Evolutionary conservation across 1,140 invertebrate genomes (phyloP).

Genomic region (Camponotus vicinus): DNA sequence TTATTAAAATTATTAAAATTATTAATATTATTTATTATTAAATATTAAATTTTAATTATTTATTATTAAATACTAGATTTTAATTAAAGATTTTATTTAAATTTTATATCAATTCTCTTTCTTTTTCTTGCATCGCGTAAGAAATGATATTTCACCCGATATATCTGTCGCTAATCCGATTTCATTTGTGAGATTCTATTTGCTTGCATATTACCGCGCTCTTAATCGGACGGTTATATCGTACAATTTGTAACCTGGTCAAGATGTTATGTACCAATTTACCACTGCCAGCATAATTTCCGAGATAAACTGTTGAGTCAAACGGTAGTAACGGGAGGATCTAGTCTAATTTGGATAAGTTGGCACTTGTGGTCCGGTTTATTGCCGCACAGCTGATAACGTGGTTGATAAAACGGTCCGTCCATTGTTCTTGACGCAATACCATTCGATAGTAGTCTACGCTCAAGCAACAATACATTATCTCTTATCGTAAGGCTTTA

Average conservation of each 20-base stretch:
- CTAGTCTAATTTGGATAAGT: slow-evolving; percentile 74
- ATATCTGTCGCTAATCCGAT: neutral
- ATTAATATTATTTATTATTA: too few species aligned
- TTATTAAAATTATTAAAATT: too few species aligned
- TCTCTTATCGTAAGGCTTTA: slow-evolving; percentile 33
- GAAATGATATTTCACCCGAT: neutral
- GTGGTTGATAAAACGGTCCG: slow-evolving; percentile 32
- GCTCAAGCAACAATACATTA: neutral
- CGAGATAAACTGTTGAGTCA: slow-evolving; percentile 50
- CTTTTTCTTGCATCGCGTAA: neutral
- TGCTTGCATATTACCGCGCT: neutral
- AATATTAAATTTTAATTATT: too few species aligned
- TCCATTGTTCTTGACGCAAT: slow-evolving; percentile 23
- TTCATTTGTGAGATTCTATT: slow-evolving; percentile 23
- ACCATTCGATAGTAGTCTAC: neutral
- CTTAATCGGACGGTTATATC: neutral
- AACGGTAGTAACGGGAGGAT: slow-evolving; percentile 19
- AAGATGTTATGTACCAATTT: slow-evolving; percentile 8
- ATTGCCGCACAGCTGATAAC: slow-evolving; percentile 1
- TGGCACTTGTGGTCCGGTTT: slow-evolving; percentile 77
- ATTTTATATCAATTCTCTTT: too few species aligned
- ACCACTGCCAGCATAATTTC: slow-evolving; percentile 18
- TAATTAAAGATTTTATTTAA: too few species aligned
- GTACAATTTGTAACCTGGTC: neutral
- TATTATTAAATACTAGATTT: too few species aligned